Evolutionary conservation across 2,797 vertebrate species (phyloP).

Genomic region (Anguilla megastoma): DNA sequence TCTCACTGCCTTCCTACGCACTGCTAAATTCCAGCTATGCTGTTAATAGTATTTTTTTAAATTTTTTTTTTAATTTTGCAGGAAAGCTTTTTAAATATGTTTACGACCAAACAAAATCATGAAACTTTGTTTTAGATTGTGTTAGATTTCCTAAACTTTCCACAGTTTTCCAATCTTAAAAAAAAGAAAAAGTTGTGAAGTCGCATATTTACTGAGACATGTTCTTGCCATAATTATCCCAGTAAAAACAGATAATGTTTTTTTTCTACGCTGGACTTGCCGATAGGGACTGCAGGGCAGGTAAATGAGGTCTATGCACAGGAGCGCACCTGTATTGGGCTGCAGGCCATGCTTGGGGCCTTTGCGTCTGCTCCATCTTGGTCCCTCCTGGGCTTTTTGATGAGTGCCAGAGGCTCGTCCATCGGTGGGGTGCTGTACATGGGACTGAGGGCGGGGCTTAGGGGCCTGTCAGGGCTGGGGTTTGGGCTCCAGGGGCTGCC

Average conservation of each 20-base stretch:
- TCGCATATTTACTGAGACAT: background rate
- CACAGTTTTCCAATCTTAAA: background rate
- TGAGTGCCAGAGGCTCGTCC: conserved; percentile 29
- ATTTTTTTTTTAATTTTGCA: too few species aligned
- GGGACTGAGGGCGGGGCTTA: background rate
- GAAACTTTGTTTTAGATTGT: background rate
- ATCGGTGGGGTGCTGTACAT: background rate
- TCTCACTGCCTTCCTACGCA: background rate
- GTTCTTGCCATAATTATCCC: background rate
- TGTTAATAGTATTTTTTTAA: background rate
- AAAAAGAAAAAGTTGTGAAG: background rate
- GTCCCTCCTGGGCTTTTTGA: conserved; percentile 24
- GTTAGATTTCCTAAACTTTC: background rate
- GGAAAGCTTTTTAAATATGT: background rate
- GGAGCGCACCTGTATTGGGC: conserved; percentile 13
- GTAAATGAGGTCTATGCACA: background rate
- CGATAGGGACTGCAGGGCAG: background rate
- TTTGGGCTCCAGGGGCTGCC: background rate
- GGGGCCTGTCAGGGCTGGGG: background rate
- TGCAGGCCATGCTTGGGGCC: background rate
- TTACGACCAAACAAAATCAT: background rate
- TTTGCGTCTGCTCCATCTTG: background rate
- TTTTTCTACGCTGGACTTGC: background rate
- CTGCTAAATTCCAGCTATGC: background rate
- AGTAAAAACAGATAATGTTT: background rate